Percentiles rank a stretch among this genome's conserved stretches.
These are phyloP conservation scores for Actinia equina DNA, from an alignment of 64 coral and sea anemone genomes.

Conservation along the genomic window DNA sequence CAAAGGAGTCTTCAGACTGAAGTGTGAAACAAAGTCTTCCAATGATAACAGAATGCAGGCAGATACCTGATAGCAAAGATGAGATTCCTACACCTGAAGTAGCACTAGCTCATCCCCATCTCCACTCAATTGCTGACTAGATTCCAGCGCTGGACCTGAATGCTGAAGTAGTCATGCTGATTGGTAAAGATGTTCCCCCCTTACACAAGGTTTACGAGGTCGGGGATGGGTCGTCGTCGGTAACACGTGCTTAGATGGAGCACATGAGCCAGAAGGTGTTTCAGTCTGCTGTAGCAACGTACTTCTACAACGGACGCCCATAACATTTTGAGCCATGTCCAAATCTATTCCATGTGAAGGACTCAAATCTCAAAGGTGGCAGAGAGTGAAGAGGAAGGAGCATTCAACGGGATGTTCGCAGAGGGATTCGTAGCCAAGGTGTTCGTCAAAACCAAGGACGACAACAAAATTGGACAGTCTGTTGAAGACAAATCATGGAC, in stretches of 20 bases:
- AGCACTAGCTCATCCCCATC: slow-evolving; percentile 31
- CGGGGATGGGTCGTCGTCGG: slow-evolving; percentile 12
- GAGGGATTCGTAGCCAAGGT: neutral
- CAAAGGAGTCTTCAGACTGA: slow-evolving; percentile 17
- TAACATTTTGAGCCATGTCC: slow-evolving; percentile 9
- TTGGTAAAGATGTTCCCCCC: slow-evolving; percentile 34
- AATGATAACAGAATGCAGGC: slow-evolving; percentile 32
- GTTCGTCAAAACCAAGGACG: neutral
- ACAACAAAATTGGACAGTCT: neutral
- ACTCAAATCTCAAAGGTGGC: too few species aligned
- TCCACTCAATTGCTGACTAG: neutral
- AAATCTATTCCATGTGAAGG: neutral
- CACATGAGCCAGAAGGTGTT: neutral
- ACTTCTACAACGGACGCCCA: slow-evolving; percentile 12
- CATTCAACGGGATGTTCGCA: too few species aligned
- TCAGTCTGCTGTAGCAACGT: neutral
- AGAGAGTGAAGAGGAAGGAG: too few species aligned
- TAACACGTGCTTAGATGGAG: slow-evolving; percentile 9
- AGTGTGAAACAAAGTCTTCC: slow-evolving; percentile 6
- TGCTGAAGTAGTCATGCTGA: slow-evolving; percentile 48
- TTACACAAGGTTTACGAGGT: slow-evolving; percentile 34
- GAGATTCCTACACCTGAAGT: slow-evolving; percentile 53
- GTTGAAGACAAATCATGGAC: slow-evolving; percentile 17
- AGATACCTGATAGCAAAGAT: slow-evolving; percentile 25
- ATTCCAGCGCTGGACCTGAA: slow-evolving; percentile 31